Evolutionary conservation across 2,797 vertebrate genomes (phyloP), one percentile per base, ranked within the genome.

Genomic region (Nasua narica): DNA sequence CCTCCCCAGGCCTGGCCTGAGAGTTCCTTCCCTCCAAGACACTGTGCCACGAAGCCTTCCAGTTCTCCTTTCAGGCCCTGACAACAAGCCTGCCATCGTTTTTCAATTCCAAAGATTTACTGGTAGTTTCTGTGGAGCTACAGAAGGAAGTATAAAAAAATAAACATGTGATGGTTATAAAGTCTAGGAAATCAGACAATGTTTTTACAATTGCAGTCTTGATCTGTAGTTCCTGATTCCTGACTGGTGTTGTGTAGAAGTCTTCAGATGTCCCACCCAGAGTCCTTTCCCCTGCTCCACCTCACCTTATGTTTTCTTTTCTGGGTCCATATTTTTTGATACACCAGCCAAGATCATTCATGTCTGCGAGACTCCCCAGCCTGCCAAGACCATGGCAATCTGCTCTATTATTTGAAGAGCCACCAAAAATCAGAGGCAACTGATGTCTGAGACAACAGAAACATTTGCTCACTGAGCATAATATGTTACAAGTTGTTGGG

Each of bases 181-280:
- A 95, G 74, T 87, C 88, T 91, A 92, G 93, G 81, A 96, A 97
- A 91, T 92, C 48, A 6, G 94, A 78, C 56, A 60, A 52, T 67
- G 27, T 89, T 89, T 95, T 94, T 67, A 70, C 40, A 93, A 29
- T 81, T 90, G 56, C 6, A 21, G 56, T 84, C 83, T 62, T 90
- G 62, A 69, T 90, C 77, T 78, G 19, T 67, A 54, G 67, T 58
- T 87, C 77, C 82, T 23, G 48, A 67, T 48, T 97, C 88, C 37
- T 95, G 25, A 0, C 62, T 83, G 48, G 56, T 2, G 8, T 83
- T 32, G 25, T 7, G 7, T 32, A 50, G 37, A 92, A 72, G 12
- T 60, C 50, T 43, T 97, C 40, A 52, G 69, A 67, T 35, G 14
- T 21, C 74, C 29, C 4, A 40, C 48, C 25, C 76, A 32, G 58